These are phyloP conservation scores for Andrena cerasifolii DNA, from an alignment of 1,140 invertebrate genomes.

Conservation along the genomic window DNA sequence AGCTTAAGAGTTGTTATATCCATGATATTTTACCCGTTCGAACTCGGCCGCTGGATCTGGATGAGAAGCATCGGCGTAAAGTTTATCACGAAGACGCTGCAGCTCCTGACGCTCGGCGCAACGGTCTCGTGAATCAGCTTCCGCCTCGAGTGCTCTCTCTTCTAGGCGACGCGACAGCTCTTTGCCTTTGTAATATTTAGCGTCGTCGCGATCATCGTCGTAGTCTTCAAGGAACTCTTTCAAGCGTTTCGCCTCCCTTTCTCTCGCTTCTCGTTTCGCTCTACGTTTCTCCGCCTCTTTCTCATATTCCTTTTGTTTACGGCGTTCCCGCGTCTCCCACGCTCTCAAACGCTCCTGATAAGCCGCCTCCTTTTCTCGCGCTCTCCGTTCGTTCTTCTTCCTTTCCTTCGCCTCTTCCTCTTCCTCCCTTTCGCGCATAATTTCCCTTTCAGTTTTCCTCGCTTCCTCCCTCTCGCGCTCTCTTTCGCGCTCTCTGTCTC, in stretches of 20 bases:
- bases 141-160: constrained; percentile 95
- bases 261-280: constrained; percentile 91
- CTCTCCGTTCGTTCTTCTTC: constrained; percentile 94
- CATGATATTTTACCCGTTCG: constrained; percentile 84
- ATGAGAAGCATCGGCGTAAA: constrained; percentile 90
- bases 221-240: constrained; percentile 99
- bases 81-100: constrained; percentile 92
- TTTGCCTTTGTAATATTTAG: constrained; percentile 98
- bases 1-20: too few species aligned
- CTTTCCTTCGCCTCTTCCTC: constrained; percentile 96
- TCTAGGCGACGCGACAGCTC: constrained; percentile 93
- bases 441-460: constrained; percentile 84
- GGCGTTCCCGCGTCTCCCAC: constrained; percentile 97
- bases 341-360: constrained; percentile 93
- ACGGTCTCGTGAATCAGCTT: constrained; percentile 94
- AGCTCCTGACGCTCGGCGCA: constrained; percentile 96
- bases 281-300: constrained; percentile 94
- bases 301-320: constrained; percentile 96
- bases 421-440: constrained; percentile 91
- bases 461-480: constrained; percentile 81
- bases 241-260: constrained; percentile 94
- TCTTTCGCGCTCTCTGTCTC: constrained; percentile 75
- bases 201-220: constrained; percentile 98
- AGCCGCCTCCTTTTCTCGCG: constrained; percentile 95
- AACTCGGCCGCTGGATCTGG: constrained; percentile 91